Percentiles rank a stretch among this genome's conserved stretches.
These are phyloP conservation scores for Chrysopilus asiliformis DNA, from an alignment of 2,888 invertebrate genomes.

Conservation along the genomic window DNA sequence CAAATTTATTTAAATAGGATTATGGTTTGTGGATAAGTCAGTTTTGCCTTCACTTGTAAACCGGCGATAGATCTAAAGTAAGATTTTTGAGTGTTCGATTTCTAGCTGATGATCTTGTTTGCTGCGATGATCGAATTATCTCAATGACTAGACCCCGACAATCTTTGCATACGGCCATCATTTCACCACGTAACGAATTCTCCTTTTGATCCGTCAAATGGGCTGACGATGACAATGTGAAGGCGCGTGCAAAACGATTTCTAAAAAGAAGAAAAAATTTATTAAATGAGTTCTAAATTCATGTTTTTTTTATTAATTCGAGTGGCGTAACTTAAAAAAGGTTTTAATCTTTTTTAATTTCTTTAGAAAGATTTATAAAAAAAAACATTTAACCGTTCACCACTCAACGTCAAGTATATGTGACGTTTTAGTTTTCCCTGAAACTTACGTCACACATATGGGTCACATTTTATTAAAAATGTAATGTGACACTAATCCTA, in stretches of 20 bases:
- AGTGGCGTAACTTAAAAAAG: neutral
- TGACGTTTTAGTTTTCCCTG: too few relatives aligned
- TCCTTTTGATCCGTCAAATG: conserved; percentile 37
- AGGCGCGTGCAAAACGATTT: conserved; percentile 47
- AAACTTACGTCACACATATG: too few relatives aligned
- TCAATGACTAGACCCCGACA: conserved; percentile 89
- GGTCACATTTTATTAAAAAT: too few relatives aligned
- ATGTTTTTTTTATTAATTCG: too few relatives aligned
- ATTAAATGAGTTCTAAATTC: too few relatives aligned
- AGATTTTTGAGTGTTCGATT: conserved; percentile 70
- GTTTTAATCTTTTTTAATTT: neutral
- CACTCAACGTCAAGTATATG: too few relatives aligned
- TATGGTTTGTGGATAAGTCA: too few relatives aligned
- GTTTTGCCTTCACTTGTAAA: conserved; percentile 58
- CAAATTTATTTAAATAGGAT: too few relatives aligned
- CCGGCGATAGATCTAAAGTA: conserved; percentile 71
- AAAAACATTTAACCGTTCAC: neutral
- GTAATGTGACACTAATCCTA: too few relatives aligned
- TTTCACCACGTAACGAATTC: conserved; percentile 57
- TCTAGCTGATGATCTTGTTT: conserved; percentile 66
- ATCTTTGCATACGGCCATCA: conserved; percentile 87
- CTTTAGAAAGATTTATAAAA: neutral
- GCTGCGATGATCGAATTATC: conserved; percentile 80
- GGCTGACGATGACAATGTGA: conserved; percentile 41
- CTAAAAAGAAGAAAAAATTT: conserved; percentile 29